These are phyloP conservation scores for Phoebastria nigripes DNA, from an alignment of 2,797 vertebrate genomes.

Conservation along the genomic window DNA sequence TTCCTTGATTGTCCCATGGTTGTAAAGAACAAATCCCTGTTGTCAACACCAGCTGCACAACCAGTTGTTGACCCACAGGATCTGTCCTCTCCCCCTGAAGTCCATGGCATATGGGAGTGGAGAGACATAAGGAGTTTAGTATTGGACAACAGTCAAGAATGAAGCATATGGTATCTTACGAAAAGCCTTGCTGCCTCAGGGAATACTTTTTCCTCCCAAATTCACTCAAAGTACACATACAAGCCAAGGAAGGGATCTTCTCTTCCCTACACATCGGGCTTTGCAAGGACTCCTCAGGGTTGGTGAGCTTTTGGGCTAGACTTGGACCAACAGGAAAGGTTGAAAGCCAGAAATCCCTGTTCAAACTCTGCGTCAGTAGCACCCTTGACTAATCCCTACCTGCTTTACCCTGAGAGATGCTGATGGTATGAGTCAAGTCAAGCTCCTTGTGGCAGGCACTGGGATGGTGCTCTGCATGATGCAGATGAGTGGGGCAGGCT, in stretches of 20 bases:
- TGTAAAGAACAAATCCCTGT: background rate
- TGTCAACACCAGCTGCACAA: background rate
- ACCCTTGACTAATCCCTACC: background rate
- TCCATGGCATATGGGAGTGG: background rate
- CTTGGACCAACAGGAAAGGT: background rate
- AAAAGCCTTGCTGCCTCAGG: background rate
- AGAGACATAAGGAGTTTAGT: background rate
- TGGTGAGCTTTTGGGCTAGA: background rate
- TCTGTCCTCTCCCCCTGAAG: background rate
- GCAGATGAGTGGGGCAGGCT: background rate
- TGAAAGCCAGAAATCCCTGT: background rate
- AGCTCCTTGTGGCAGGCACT: background rate
- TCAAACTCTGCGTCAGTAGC: background rate
- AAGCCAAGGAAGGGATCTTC: background rate
- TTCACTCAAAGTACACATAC: background rate
- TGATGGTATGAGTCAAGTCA: background rate
- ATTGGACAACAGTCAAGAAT: background rate
- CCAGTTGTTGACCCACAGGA: background rate
- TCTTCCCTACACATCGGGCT: background rate
- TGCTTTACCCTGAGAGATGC: background rate
- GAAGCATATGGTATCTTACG: background rate
- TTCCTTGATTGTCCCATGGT: background rate
- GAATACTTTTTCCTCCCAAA: background rate
- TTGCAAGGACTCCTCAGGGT: background rate
- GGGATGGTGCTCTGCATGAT: background rate